These are phyloP conservation scores for Bursaphelenchus mucronatus DNA, from an alignment of 1,140 invertebrate species.

Conservation along the genomic window DNA sequence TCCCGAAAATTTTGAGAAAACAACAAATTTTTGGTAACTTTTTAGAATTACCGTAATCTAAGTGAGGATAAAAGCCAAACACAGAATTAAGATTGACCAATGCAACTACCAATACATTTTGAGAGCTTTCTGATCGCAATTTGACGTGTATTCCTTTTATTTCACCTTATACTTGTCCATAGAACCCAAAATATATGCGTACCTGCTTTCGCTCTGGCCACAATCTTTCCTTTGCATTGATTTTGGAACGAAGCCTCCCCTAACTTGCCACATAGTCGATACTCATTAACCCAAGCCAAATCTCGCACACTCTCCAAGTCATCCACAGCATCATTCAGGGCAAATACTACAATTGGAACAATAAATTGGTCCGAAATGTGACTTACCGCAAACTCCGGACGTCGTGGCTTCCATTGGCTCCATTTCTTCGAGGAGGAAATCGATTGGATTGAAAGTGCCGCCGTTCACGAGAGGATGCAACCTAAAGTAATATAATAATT, in stretches of 20 bases:
- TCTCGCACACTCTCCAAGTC: slow-evolving; percentile 37
- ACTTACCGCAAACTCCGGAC: slow-evolving; percentile 58
- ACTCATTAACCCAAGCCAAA: slow-evolving; percentile 49
- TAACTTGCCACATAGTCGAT: slow-evolving; percentile 42
- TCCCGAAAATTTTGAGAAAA: too few relatives aligned
- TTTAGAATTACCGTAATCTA: too few relatives aligned
- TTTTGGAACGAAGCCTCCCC: slow-evolving; percentile 42
- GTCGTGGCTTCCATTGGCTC: slow-evolving; percentile 40
- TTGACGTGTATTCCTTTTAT: too few relatives aligned
- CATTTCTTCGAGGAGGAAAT: slow-evolving; percentile 47
- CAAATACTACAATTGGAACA: slow-evolving; percentile 45
- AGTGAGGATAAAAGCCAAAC: too few relatives aligned
- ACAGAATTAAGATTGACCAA: too few relatives aligned
- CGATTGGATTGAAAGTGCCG: slow-evolving; percentile 38
- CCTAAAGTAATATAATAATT: slow-evolving; percentile 33
- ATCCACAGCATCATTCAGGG: slow-evolving; percentile 50
- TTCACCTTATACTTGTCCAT: too few relatives aligned
- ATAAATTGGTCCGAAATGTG: slow-evolving; percentile 6
- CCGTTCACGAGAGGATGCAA: slow-evolving; percentile 51
- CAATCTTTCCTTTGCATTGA: slow-evolving; percentile 38
- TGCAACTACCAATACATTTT: too few relatives aligned
- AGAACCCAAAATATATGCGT: too few relatives aligned
- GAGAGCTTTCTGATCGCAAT: too few relatives aligned
- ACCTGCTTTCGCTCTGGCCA: slow-evolving; percentile 34
- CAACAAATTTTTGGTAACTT: too few relatives aligned